A percentile compares a stretch with the other conserved stretches of the same genome.
Evolutionary conservation across 37 sponge, comb jelly and placozoan genomes (phyloP).

Genomic region (Hexactinellida sp.): DNA sequence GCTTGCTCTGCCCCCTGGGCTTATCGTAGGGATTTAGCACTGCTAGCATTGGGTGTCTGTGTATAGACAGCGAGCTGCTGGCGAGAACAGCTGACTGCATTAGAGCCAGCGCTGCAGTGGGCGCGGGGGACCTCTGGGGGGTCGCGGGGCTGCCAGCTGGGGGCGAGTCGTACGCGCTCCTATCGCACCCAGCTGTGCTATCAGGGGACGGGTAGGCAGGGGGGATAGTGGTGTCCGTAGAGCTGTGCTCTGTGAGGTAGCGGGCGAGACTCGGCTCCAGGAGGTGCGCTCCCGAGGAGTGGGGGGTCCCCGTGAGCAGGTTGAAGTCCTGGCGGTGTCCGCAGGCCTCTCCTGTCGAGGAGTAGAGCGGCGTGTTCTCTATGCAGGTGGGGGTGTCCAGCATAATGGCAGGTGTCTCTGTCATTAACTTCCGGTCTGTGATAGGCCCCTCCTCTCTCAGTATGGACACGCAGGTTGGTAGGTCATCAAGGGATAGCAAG

Average conservation of each 20-base stretch:
- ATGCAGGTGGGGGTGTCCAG: neutral
- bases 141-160: neutral
- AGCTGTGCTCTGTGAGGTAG: neutral
- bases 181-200: neutral
- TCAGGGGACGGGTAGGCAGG: neutral
- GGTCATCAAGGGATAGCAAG: neutral
- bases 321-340: neutral
- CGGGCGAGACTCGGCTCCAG: neutral
- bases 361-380: neutral
- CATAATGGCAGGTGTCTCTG: neutral
- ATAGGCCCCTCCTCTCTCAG: neutral
- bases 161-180: neutral
- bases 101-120: neutral
- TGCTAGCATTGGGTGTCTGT: neutral
- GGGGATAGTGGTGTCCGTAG: neutral
- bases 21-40: neutral
- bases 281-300: neutral
- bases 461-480: neutral
- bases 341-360: neutral
- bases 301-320: neutral
- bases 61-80: neutral
- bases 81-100: neutral
- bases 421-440: neutral
- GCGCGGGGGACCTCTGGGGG: neutral
- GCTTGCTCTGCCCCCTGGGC: neutral